phyloP scores from a whole-genome alignment of 2,797 vertebrate species.

The Morelia viridis region DNA sequence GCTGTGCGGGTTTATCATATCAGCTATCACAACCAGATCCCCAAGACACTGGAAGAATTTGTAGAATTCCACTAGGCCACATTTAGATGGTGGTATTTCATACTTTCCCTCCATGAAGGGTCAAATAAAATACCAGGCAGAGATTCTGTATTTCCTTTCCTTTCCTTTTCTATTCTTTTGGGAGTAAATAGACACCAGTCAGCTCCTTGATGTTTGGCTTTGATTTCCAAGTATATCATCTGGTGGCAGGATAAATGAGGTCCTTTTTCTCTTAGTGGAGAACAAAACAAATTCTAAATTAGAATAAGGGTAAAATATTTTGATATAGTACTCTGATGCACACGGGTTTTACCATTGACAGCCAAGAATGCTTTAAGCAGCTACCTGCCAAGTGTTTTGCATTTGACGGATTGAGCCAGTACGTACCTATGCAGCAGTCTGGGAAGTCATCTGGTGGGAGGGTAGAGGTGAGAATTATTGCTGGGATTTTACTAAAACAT shows the following conservation, averaged over 20 bases:
- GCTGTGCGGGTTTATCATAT: conserved; percentile 91
- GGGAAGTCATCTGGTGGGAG: not conserved
- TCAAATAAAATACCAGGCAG: conserved; percentile 57
- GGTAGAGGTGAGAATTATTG: not conserved
- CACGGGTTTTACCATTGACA: conserved; percentile 44
- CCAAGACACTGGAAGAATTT: conserved; percentile 94
- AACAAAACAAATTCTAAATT: not conserved
- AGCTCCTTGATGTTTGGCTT: conserved; percentile 29
- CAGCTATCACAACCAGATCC: conserved; percentile 94
- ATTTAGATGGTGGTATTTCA: conserved; percentile 62
- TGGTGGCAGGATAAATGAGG: conserved; percentile 20
- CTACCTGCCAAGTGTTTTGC: conserved; percentile 45
- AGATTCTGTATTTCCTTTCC: conserved; percentile 49
- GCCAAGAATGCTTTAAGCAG: conserved; percentile 52
- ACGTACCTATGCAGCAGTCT: conserved; percentile 39
- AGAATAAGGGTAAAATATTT: conserved; percentile 37
- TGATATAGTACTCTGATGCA: conserved; percentile 9
- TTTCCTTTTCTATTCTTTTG: conserved; percentile 31
- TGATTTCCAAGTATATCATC: conserved; percentile 20
- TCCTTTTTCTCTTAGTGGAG: not conserved
- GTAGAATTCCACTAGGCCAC: conserved; percentile 90
- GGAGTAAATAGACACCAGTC: not conserved
- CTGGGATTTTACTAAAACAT: not conserved
- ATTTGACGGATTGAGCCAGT: conserved; percentile 23
- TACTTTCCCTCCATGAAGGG: conserved; percentile 47